Evolutionary conservation across 2,888 invertebrate genomes (phyloP).

Genomic region (Listrodromus nycthemerus): DNA sequence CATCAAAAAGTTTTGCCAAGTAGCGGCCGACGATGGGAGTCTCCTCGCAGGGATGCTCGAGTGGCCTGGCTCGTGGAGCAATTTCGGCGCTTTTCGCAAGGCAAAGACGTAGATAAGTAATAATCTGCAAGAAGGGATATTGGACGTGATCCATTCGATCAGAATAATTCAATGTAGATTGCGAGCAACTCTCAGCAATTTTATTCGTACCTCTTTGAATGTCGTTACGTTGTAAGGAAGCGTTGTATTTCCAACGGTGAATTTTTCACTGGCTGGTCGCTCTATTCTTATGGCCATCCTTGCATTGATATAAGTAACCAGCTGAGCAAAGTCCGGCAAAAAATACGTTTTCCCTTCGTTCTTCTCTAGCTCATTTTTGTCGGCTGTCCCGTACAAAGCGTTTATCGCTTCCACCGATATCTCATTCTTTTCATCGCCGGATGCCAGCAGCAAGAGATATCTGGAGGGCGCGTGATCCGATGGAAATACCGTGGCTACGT

Average conservation of each 20-base stretch:
- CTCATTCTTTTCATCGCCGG: conserved; percentile 93
- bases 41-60: conserved; percentile 87
- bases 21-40: conserved; percentile 89
- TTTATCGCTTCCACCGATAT: conserved; percentile 90
- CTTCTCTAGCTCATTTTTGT: conserved; percentile 78
- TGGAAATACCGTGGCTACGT: conserved; percentile 93
- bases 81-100: conserved; percentile 88
- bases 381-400: conserved; percentile 90
- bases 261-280: conserved; percentile 85
- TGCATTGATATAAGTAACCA: conserved; percentile 89
- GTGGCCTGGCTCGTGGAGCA: conserved; percentile 81
- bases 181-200: too few relatives aligned
- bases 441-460: conserved; percentile 92
- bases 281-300: conserved; percentile 78
- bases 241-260: conserved; percentile 88
- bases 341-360: conserved; percentile 83
- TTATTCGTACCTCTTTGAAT: conserved; percentile 88
- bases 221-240: conserved; percentile 90
- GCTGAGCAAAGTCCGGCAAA: conserved; percentile 90
- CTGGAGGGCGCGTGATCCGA: conserved; percentile 92
- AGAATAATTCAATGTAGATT: too few relatives aligned
- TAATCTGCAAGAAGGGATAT: conserved; percentile 86
- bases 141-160: not conserved
- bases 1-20: conserved; percentile 86
- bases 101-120: conserved; percentile 93